Evolutionary conservation across 2,888 invertebrate species (phyloP).

Genomic region (Drosophila neonasuta): DNA sequence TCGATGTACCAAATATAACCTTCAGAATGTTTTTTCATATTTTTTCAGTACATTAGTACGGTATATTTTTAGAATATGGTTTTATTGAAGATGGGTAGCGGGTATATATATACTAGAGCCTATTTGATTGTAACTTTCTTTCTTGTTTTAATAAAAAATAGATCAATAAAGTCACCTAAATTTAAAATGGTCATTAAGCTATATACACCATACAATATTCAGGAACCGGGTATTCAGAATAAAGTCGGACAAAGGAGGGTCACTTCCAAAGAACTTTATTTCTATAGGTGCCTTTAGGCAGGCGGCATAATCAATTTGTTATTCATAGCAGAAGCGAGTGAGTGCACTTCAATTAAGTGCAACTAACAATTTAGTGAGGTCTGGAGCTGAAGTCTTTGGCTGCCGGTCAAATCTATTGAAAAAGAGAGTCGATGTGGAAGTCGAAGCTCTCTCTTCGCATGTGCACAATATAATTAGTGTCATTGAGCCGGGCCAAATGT

Average conservation of each 20-base stretch:
- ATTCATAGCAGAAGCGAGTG: not conserved
- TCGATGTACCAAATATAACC: too few relatives aligned
- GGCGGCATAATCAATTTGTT: slow-evolving; percentile 3
- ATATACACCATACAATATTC: not conserved
- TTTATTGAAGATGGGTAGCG: too few relatives aligned
- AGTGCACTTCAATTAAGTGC: slow-evolving; percentile 25
- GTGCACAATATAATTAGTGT: slow-evolving; percentile 43
- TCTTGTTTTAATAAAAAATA: too few relatives aligned
- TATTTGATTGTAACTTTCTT: too few relatives aligned
- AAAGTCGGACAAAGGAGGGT: slow-evolving; percentile 12
- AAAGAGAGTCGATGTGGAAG: not conserved
- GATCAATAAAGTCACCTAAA: too few relatives aligned
- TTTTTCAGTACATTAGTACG: too few relatives aligned
- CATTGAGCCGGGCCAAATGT: slow-evolving; percentile 45
- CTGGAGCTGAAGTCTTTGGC: slow-evolving; percentile 1
- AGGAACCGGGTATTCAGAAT: not conserved
- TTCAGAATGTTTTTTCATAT: too few relatives aligned
- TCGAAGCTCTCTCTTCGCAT: slow-evolving; percentile 3
- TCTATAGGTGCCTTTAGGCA: not conserved
- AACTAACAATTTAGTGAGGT: slow-evolving; percentile 22
- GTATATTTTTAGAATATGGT: too few relatives aligned
- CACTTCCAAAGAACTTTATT: slow-evolving; percentile 28
- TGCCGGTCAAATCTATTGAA: slow-evolving; percentile 32
- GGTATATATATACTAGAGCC: too few relatives aligned
- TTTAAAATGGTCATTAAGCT: not conserved